Evolutionary conservation across 23 tunicate species (phyloP).

Genomic region (Corella eumyota): DNA sequence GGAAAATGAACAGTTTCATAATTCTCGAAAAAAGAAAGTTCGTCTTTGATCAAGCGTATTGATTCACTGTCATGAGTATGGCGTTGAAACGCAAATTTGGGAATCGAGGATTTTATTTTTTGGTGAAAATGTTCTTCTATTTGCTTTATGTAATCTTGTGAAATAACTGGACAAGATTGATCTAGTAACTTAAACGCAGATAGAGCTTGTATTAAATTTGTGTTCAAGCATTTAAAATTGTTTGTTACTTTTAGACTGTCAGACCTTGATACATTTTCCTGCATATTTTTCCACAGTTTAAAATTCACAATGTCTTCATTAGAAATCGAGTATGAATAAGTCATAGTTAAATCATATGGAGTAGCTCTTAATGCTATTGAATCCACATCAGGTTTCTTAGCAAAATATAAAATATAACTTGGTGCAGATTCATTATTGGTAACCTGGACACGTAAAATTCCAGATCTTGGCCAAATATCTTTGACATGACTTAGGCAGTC

Average conservation of each 20-base stretch:
- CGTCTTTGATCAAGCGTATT: constrained; percentile 3
- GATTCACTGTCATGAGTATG: background rate
- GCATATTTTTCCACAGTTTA: constrained; percentile 1
- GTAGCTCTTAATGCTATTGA: constrained; percentile 27
- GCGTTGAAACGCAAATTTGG: constrained; percentile 11
- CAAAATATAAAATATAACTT: constrained; percentile 32
- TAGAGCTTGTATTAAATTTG: background rate
- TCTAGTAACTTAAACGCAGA: constrained; percentile 13
- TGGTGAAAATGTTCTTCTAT: constrained; percentile 8
- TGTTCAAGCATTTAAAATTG: background rate
- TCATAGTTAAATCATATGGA: constrained; percentile 44
- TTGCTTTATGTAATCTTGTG: constrained; percentile 5
- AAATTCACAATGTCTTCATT: constrained; percentile 16
- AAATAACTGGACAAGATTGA: constrained; percentile 18
- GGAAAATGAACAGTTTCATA: constrained; percentile 8
- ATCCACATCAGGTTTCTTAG: constrained; percentile 8
- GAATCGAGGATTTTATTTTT: constrained; percentile 6
- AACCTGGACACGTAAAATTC: constrained; percentile 72
- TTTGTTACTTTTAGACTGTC: background rate
- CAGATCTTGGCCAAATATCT: constrained; percentile 60
- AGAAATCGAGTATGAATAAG: constrained; percentile 22
- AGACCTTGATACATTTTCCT: background rate
- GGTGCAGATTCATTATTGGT: constrained; percentile 21
- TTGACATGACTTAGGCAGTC: constrained; percentile 67
- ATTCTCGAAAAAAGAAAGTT: background rate